These are phyloP conservation scores for Muscicapa striata DNA, from an alignment of 2,797 vertebrate species.

Conservation along the genomic window DNA sequence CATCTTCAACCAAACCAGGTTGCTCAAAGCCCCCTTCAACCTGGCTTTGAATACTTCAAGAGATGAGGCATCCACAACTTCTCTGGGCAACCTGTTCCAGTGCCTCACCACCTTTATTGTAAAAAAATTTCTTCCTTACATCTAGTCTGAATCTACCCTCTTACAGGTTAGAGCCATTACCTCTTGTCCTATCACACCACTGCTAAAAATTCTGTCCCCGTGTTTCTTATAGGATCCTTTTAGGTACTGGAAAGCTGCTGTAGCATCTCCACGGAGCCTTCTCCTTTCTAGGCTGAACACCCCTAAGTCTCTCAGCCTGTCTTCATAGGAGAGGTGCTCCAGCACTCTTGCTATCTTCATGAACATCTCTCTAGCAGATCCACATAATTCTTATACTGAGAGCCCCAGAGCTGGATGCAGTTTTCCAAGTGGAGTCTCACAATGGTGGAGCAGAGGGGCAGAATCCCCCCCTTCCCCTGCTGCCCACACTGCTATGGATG, in stretches of 20 bases:
- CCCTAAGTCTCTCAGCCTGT: neutral
- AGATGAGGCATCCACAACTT: neutral
- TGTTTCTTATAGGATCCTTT: neutral
- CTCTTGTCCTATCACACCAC: neutral
- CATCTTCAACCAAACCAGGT: neutral
- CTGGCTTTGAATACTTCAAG: neutral
- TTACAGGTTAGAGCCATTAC: neutral
- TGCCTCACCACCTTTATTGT: neutral
- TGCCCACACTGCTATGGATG: rapidly evolving
- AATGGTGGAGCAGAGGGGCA: neutral
- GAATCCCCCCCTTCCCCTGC: neutral
- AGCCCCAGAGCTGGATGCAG: neutral
- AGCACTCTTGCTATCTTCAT: neutral
- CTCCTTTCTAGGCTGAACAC: neutral
- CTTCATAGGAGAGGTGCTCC: neutral
- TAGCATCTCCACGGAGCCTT: neutral
- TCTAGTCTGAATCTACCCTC: neutral
- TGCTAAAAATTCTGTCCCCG: neutral
- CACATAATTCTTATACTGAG: rapidly evolving
- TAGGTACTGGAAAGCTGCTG: neutral
- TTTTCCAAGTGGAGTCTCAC: neutral
- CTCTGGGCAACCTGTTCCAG: neutral
- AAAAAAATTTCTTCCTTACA: neutral
- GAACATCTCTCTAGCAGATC: neutral
- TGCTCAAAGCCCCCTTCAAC: neutral